These are phyloP conservation scores for Gymnothorax javanicus DNA, from an alignment of 2,797 vertebrate genomes.

Conservation along the genomic window DNA sequence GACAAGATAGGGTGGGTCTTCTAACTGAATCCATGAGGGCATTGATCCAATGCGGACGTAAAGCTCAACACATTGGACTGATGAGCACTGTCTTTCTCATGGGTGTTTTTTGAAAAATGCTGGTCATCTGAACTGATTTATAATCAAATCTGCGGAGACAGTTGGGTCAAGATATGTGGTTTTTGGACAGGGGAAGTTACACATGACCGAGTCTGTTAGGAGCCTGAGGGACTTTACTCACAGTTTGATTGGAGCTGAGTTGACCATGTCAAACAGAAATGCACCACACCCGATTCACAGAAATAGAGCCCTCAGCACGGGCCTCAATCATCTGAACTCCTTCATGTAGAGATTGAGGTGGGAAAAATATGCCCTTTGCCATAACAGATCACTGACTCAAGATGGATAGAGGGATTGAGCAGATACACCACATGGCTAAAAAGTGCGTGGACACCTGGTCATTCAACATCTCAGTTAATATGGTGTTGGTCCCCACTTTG, in stretches of 20 bases:
- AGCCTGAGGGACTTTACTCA: not conserved
- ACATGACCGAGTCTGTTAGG: not conserved
- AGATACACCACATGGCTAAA: not conserved
- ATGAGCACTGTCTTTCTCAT: not conserved
- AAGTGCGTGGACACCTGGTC: too few relatives aligned
- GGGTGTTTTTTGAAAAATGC: not conserved
- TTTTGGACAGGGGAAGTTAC: not conserved
- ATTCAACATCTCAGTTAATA: too few relatives aligned
- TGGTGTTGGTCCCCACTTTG: too few relatives aligned
- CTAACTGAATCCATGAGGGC: not conserved
- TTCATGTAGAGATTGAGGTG: not conserved
- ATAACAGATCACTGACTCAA: not conserved
- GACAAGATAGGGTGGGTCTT: conserved; percentile 5
- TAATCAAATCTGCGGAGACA: not conserved
- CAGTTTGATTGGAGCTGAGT: not conserved
- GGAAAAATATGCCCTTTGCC: not conserved
- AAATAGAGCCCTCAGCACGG: not conserved
- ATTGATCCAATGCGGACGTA: not conserved
- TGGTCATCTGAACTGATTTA: not conserved
- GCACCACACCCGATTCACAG: not conserved
- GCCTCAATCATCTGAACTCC: not conserved
- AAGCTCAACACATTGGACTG: not conserved
- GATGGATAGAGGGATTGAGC: not conserved
- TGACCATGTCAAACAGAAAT: not conserved
- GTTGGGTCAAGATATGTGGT: not conserved